Percentiles rank a stretch among this genome's conserved stretches.
phyloP scores from a whole-genome alignment of 2,797 vertebrate genomes.

The Poecilia velifera region DNA sequence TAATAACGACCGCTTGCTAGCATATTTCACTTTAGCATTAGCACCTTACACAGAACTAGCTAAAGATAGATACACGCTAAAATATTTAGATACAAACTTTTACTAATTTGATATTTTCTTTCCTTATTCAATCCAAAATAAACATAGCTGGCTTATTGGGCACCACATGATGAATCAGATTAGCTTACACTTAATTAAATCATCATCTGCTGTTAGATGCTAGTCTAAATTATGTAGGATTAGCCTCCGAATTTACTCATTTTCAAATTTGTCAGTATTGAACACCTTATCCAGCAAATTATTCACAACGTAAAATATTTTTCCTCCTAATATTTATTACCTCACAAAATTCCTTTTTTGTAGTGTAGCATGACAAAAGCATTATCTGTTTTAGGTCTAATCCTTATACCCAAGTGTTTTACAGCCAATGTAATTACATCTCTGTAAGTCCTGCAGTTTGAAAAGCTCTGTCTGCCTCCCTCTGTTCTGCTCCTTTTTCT shows the following conservation, averaged over 20 bases:
- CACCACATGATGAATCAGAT: neutral
- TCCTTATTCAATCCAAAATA: neutral
- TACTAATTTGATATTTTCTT: neutral
- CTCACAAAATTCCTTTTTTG: neutral
- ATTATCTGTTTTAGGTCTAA: conserved; percentile 76
- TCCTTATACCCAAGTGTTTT: conserved; percentile 74
- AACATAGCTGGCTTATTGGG: neutral
- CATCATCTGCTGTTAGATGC: neutral
- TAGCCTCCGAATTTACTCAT: neutral
- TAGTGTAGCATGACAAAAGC: conserved; percentile 50
- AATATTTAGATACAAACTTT: neutral
- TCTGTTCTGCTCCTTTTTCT: conserved; percentile 37
- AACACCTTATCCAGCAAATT: neutral
- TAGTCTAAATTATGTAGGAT: neutral
- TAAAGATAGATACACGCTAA: neutral
- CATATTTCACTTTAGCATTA: neutral
- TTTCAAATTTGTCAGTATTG: neutral
- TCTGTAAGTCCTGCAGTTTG: conserved; percentile 62
- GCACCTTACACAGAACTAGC: neutral
- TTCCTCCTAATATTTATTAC: neutral
- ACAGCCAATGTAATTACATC: conserved; percentile 78
- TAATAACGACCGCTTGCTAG: neutral
- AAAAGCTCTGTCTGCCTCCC: conserved; percentile 29
- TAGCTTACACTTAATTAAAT: neutral
- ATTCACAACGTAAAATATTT: neutral